Percentiles rank a stretch among this genome's conserved stretches.
Conservation (phyloP, 2,797 vertebrate species). For the Acridotheres tristis region DNA sequence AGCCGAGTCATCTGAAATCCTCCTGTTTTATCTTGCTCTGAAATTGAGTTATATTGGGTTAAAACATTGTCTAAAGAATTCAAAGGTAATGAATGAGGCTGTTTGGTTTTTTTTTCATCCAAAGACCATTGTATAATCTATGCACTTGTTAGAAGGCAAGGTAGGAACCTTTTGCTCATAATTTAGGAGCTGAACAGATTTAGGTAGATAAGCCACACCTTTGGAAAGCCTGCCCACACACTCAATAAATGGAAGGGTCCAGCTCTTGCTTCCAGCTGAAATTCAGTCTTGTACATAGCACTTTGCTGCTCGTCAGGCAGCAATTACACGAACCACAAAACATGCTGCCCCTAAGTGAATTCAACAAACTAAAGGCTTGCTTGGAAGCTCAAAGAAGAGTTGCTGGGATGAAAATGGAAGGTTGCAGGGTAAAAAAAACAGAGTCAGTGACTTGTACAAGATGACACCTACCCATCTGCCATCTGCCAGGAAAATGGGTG, state of each 20-base stretch:
- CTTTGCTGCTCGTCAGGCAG: not conserved
- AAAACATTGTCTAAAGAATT: not conserved
- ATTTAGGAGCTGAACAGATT: slow-evolving; percentile 12
- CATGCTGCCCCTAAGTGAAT: not conserved
- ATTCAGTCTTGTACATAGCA: not conserved
- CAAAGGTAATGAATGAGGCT: not conserved
- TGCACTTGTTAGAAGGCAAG: not conserved
- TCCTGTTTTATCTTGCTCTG: not conserved
- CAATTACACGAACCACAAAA: slow-evolving; percentile 43
- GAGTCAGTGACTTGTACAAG: not conserved
- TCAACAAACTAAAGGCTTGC: not conserved
- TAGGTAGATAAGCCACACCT: not conserved
- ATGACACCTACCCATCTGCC: not conserved
- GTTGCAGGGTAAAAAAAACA: not conserved
- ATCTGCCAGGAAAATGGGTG: not conserved
- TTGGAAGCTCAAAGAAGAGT: slow-evolving; percentile 9
- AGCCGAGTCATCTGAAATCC: not conserved
- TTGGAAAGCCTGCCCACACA: slow-evolving; percentile 4
- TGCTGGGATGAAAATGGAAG: not conserved
- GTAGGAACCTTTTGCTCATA: not conserved
- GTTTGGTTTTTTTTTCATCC: not conserved
- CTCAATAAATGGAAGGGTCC: not conserved
- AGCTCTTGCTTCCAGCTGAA: slow-evolving; percentile 21
- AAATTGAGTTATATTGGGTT: not conserved
- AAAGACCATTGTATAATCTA: not conserved